Evolutionary conservation across 2,797 vertebrate genomes (phyloP), one percentile per base, ranked within the genome.

Genomic region (Borostomias antarcticus): DNA sequence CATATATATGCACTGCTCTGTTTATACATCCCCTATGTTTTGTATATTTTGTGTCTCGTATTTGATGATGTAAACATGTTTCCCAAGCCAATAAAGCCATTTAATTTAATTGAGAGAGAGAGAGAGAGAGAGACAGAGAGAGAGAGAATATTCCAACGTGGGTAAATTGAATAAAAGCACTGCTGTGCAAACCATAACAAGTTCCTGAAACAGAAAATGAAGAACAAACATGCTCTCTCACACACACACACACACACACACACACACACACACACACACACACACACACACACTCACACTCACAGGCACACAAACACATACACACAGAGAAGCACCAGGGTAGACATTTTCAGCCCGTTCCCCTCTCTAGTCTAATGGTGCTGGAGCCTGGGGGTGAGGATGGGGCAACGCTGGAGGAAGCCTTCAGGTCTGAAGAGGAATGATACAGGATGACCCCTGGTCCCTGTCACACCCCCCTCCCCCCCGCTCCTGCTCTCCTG

Each of bases 181-280:
- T 29, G 51, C 51, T 53, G 2, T 53, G 51, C 51, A 29, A 25
- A 53, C 25, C 26, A 13, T 53, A 26, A 23, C 51, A 28, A 28
- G 26, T 53, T 25, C 15, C 10, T 29, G 25, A 28, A 26, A 26
- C 23, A 29, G 5, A 53, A 19, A 5, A 17, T 26, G 5, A 53
- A 26, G 15, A 13, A n/a, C n/a, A n/a, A n/a, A n/a, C 25, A 62
- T 23, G 53, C 50, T 29, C 40, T 58, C 45, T 43, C 1, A 32
- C 26, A 53, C 19, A 29, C 33, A 50, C n/a, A 33, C 29, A 62
- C n/a, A 50, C 60, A 35, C 45, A 62, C 45, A 26, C 50, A 52
- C 50, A 52, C 48, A 51, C 19, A 51, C 48, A 51, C 5, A 51
- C 19, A 51, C 8, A 45, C 23, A 7, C 25, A 3, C n/a, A 19